Conservation (phyloP, 2,797 vertebrate genomes). For the Notamacropus eugenii region DNA sequence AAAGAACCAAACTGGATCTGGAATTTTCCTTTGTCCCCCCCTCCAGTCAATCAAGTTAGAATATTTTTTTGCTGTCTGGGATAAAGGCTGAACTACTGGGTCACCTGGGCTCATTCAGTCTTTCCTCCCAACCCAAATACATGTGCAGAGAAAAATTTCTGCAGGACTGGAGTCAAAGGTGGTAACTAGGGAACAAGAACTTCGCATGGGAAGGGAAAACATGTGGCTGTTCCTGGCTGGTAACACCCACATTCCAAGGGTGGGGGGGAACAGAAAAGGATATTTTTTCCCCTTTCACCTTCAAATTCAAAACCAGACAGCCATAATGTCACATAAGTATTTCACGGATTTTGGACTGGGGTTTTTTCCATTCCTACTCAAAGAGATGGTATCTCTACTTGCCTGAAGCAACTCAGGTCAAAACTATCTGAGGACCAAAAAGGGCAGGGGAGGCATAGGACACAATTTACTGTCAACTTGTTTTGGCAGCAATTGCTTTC, state of each 20-base stretch:
- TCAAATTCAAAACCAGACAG: constrained; percentile 19
- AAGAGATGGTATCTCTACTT: constrained; percentile 8
- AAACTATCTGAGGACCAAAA: background rate
- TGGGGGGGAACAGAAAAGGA: background rate
- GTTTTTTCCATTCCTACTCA: constrained; percentile 24
- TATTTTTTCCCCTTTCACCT: background rate
- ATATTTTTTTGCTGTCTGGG: background rate
- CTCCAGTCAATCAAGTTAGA: background rate
- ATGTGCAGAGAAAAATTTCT: background rate
- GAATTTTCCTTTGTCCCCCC: background rate
- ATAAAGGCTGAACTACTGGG: background rate
- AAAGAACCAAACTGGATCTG: background rate
- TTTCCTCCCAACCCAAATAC: background rate
- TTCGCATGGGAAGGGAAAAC: background rate
- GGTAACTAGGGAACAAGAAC: background rate
- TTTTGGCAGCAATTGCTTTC: constrained; percentile 13
- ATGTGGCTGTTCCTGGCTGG: background rate
- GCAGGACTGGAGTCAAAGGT: background rate
- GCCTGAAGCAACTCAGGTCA: constrained; percentile 21
- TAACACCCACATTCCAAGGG: background rate
- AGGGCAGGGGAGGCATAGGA: accelerated
- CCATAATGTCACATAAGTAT: constrained; percentile 32
- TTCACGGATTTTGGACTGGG: constrained; percentile 27
- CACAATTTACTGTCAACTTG: constrained; percentile 11
- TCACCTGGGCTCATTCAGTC: background rate